These are phyloP conservation scores for Halichoerus grypus DNA, from an alignment of 2,113 vertebrate species.

Conservation along the genomic window DNA sequence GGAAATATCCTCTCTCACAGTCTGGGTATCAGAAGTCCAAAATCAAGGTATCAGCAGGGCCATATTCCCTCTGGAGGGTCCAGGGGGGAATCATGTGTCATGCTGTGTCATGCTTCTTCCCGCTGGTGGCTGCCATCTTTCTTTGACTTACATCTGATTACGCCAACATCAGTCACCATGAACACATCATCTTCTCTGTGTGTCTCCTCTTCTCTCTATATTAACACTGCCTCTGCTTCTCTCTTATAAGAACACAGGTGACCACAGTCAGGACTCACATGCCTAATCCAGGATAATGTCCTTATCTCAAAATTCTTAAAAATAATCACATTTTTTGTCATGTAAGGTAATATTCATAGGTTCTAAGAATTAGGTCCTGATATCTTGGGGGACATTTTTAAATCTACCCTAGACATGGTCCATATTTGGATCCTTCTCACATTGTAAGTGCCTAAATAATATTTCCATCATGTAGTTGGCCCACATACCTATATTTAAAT, in stretches of 20 bases:
- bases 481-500: background rate
- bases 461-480: background rate
- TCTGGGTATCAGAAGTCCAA: background rate
- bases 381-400: background rate
- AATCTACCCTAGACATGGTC: background rate
- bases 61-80: fast-evolving
- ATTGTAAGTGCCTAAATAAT: background rate
- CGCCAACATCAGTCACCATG: background rate
- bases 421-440: background rate
- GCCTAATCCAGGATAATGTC: background rate
- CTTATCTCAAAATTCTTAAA: background rate
- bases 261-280: background rate
- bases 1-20: background rate
- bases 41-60: background rate
- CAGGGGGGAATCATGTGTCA: background rate
- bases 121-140: background rate
- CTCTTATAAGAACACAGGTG: background rate
- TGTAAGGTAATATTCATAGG: background rate
- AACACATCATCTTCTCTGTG: background rate
- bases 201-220: background rate
- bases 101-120: background rate
- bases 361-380: background rate
- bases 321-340: background rate
- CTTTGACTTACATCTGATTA: background rate
- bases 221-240: background rate